These are phyloP conservation scores for Glomeris marginata DNA, from an alignment of 2,888 invertebrate genomes.

Conservation along the genomic window DNA sequence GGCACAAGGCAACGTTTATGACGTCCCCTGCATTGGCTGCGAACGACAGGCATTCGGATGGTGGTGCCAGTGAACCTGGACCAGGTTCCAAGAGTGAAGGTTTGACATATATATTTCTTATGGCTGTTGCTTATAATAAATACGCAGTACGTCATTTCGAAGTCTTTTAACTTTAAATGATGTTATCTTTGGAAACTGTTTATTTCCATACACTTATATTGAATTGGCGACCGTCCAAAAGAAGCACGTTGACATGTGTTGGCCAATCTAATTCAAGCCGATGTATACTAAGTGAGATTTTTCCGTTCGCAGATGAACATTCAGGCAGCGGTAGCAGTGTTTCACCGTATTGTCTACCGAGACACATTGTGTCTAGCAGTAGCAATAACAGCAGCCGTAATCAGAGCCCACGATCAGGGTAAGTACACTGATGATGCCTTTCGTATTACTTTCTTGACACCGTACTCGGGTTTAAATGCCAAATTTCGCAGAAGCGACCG, in stretches of 20 bases:
- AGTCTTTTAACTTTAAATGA: no score
- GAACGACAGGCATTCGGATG: slow-evolving; percentile 19
- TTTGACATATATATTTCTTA: slow-evolving; percentile 18
- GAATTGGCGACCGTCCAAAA: neutral
- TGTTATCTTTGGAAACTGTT: no score
- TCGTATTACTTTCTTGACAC: no score
- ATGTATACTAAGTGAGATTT: neutral
- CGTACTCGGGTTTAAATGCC: no score
- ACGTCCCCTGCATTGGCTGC: slow-evolving; percentile 9
- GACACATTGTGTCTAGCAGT: slow-evolving; percentile 33
- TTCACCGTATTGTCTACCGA: slow-evolving; percentile 35
- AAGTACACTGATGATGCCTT: no score
- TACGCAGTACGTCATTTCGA: no score
- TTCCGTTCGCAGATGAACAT: slow-evolving; percentile 35
- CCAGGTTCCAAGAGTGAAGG: slow-evolving; percentile 29
- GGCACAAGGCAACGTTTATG: slow-evolving; percentile 8
- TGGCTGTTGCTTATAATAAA: slow-evolving; percentile 13
- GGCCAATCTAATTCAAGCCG: neutral
- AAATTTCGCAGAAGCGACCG: neutral
- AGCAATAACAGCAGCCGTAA: slow-evolving; percentile 39
- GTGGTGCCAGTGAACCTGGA: slow-evolving; percentile 31
- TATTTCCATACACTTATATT: no score
- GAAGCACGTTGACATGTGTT: neutral
- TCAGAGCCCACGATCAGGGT: slow-evolving; percentile 39
- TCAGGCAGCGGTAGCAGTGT: slow-evolving; percentile 39